A percentile compares a stretch with the other conserved stretches of the same genome.
phyloP scores from a whole-genome alignment of 2,797 vertebrate genomes.

The Pangasius krempfi region DNA sequence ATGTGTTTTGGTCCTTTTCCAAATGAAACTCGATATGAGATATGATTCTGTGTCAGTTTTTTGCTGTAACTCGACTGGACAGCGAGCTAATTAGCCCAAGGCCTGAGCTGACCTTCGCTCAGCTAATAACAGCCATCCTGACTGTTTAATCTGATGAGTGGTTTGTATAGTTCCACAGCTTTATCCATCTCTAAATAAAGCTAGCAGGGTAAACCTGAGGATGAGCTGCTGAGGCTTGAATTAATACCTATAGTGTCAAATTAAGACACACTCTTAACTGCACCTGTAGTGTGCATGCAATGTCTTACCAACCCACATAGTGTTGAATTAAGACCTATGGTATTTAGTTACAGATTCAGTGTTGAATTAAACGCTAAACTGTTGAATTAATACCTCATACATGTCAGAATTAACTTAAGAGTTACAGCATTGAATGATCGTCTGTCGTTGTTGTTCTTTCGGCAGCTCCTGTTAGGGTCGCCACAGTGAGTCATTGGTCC shows the following conservation, averaged over 20 bases:
- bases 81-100: slow-evolving; percentile 33
- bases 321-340: background rate
- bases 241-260: background rate
- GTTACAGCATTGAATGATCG: background rate
- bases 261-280: background rate
- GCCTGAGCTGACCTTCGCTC: slow-evolving; percentile 20
- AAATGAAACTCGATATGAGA: slow-evolving; percentile 29
- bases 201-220: background rate
- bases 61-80: slow-evolving; percentile 13
- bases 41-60: slow-evolving; percentile 17
- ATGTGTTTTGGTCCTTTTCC: background rate
- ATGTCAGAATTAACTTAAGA: background rate
- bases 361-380: too few species aligned
- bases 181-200: slow-evolving; percentile 22
- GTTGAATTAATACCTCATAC: background rate
- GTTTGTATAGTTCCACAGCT: slow-evolving; percentile 11
- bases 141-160: slow-evolving; percentile 8
- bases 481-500: too few species aligned
- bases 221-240: background rate
- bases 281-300: background rate
- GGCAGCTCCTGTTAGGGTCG: too few species aligned
- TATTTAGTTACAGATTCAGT: background rate
- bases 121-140: slow-evolving; percentile 20
- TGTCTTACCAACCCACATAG: background rate
- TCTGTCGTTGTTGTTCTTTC: too few species aligned